A percentile compares a stretch with the other conserved stretches of the same genome.
Evolutionary conservation across 2,113 vertebrate species (phyloP).

Genomic region (Puntigrus tetrazona): DNA sequence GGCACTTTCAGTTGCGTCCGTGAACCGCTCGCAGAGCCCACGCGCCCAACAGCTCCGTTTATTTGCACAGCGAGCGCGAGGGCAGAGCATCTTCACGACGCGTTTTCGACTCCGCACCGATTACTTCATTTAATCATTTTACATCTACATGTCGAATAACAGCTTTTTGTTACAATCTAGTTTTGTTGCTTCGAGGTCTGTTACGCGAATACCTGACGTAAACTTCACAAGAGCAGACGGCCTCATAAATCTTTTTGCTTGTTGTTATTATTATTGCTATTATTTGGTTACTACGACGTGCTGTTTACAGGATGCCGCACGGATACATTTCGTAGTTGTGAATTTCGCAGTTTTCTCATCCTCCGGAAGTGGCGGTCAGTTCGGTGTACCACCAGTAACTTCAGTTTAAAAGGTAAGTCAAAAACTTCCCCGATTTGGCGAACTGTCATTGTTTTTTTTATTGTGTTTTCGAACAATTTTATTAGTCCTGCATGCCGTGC

Average conservation of each 20-base stretch:
- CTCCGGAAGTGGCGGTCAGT: slow-evolving; percentile 25
- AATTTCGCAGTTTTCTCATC: not conserved
- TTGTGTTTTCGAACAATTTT: not conserved
- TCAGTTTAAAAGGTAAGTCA: slow-evolving; percentile 32
- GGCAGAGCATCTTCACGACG: not conserved
- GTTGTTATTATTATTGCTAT: not conserved
- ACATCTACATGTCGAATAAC: not conserved
- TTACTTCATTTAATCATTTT: not conserved
- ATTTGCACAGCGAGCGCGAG: not conserved
- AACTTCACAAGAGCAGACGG: not conserved
- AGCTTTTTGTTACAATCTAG: not conserved
- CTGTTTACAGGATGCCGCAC: not conserved
- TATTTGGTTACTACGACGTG: not conserved
- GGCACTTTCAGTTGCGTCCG: slow-evolving; percentile 13
- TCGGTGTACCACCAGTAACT: not conserved
- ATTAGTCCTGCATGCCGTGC: not conserved
- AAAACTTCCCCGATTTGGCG: not conserved
- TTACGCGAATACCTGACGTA: not conserved
- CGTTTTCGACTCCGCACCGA: not conserved
- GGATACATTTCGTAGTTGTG: slow-evolving; percentile 20
- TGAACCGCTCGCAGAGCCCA: not conserved
- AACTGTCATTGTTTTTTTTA: too few relatives aligned
- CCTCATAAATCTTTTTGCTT: not conserved
- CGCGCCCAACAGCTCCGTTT: not conserved
- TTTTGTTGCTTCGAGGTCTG: not conserved